Evolutionary conservation across 2,797 vertebrate species (phyloP), one percentile per base, ranked within the genome.

Genomic region (Enteromius anoplus): DNA sequence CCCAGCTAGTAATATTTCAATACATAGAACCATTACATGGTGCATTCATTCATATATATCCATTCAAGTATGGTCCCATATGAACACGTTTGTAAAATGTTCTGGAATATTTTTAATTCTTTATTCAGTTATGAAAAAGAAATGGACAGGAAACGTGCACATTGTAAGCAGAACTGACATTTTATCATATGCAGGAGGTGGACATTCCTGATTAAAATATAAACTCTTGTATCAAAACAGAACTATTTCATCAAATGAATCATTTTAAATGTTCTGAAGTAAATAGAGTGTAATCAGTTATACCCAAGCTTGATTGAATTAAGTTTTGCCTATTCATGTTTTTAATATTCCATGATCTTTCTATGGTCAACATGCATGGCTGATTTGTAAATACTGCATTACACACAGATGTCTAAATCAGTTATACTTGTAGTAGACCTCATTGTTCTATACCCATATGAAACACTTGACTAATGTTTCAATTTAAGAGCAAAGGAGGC

Each of bases 11-110:
- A 14, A 77, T 77, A 47, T 64, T 77, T 77, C 5, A 77, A 17
- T 32, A 66, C 29, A 34, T 68, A 55, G 47, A 82, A 42, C 47
- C 11, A 7, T 49, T 71, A 45, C 23, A 26, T 70, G 34, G 2
- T 11, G 26, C 51, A 45, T 65, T 82, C 32, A 75, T 82, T 82
- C 32, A 40, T 82, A 66, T 82, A 9, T 14, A 34, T 81, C 5
- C 45, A 77, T n/a, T 58, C 47, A 37, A 26, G 32, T 53, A 53
- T 55, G 32, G 34, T 69, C 34, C n/a, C n/a, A 17, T 71, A 4
- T 45, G 21, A 79, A 21, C 19, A 40, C 10, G n/a, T 34, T 69
- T 42, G 23, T 45, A 21, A 42, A 37, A 69, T 80, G 69, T 53
- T 68, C 3, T 37, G 12, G 2, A 68, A 19, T 14, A 26, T 73